Evolutionary conservation across 2,797 vertebrate species (phyloP).

Genomic region (Synaphobranchus kaupii): DNA sequence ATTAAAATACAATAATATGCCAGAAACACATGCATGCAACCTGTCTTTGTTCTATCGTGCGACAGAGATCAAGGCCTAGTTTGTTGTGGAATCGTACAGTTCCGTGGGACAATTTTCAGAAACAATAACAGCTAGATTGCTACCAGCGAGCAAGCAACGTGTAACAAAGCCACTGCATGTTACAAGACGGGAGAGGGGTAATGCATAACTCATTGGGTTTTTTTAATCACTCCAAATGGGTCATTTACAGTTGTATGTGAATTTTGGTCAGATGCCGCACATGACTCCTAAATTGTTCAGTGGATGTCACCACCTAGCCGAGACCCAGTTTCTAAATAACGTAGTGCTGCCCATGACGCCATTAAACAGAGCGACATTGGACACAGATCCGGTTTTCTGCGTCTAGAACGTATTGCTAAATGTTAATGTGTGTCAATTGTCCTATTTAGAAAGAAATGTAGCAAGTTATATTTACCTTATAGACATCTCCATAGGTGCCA

Average conservation of each 20-base stretch:
- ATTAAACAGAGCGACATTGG: not conserved
- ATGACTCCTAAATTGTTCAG: not conserved
- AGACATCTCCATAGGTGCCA: slow-evolving; percentile 98
- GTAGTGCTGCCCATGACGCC: not conserved
- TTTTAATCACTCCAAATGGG: too few species aligned
- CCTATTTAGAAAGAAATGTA: not conserved
- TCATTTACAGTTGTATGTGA: not conserved
- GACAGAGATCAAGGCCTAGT: not conserved
- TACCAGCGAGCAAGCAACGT: not conserved
- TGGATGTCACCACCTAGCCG: not conserved
- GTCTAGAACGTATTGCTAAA: not conserved
- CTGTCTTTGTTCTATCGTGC: not conserved
- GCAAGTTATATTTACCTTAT: slow-evolving; percentile 82
- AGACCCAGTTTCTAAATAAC: not conserved
- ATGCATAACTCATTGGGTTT: not conserved
- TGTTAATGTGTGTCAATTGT: not conserved
- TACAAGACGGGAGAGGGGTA: not conserved
- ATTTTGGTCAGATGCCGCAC: not conserved
- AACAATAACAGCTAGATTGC: not conserved
- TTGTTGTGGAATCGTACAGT: not conserved
- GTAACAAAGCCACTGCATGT: not conserved
- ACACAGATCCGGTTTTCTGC: too few species aligned
- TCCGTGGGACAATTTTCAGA: not conserved
- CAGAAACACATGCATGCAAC: not conserved
- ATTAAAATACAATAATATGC: not conserved